Conservation (phyloP, 2,888 invertebrate genomes). For the Xylocampa areola region DNA sequence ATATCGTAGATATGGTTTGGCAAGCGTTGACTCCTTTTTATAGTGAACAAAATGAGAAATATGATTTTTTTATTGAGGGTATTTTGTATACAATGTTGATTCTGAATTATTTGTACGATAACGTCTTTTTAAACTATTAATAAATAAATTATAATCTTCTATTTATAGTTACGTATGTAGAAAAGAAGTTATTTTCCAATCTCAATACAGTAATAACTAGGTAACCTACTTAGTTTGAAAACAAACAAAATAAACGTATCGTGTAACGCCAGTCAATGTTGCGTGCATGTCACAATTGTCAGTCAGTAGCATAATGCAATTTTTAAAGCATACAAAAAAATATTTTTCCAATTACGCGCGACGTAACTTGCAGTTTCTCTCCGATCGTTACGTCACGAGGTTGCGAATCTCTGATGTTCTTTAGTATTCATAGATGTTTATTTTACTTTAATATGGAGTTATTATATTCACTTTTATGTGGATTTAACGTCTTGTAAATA, state of each 20-base stretch:
- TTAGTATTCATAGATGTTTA: constrained; percentile 27
- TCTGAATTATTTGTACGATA: constrained; percentile 86
- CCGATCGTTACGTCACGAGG: constrained; percentile 48
- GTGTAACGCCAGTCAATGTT: constrained; percentile 45
- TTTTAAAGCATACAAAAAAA: constrained; percentile 53
- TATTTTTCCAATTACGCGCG: constrained; percentile 50
- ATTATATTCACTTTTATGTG: background rate
- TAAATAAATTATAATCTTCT: too few species aligned
- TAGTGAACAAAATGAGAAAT: constrained; percentile 69
- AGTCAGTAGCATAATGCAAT: constrained; percentile 57
- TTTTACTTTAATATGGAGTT: constrained; percentile 1
- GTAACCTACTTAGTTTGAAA: constrained; percentile 51
- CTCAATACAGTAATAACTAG: constrained; percentile 29
- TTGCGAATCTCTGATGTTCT: constrained; percentile 42
- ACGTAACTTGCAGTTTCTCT: constrained; percentile 59
- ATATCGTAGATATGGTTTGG: constrained; percentile 61
- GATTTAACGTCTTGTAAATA: constrained; percentile 2
- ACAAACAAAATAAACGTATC: constrained; percentile 44
- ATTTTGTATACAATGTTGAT: constrained; percentile 69
- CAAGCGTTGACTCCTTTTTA: constrained; percentile 65
- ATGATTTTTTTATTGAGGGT: constrained; percentile 50
- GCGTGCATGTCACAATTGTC: constrained; percentile 58
- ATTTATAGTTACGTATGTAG: background rate
- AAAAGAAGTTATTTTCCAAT: constrained; percentile 23
- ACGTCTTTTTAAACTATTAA: constrained; percentile 31